phyloP scores from a whole-genome alignment of 92 coral and sea anemone species.

The Galaxea fascicularis region DNA sequence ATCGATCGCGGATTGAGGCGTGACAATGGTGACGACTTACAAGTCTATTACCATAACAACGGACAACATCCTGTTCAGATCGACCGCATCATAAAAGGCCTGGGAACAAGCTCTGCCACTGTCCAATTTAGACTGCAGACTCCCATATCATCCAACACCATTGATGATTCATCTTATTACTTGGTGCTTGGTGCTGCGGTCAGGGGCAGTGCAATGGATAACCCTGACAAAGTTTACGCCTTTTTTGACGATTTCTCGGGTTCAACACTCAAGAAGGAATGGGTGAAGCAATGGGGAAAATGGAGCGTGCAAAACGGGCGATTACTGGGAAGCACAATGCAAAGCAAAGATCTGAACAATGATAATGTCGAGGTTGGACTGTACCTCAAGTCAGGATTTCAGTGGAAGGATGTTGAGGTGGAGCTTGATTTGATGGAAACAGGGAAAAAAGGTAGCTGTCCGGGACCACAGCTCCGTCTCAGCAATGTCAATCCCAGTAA shows the following conservation, averaged over 20 bases:
- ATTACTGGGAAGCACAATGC: slow-evolving; percentile 45
- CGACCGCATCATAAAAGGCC: slow-evolving; percentile 54
- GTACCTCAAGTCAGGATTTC: slow-evolving; percentile 57
- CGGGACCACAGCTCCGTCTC: slow-evolving; percentile 77
- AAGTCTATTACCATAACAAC: slow-evolving; percentile 42
- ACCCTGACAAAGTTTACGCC: slow-evolving; percentile 68
- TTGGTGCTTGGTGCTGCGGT: slow-evolving; percentile 66
- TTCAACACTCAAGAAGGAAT: slow-evolving; percentile 42
- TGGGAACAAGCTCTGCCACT: slow-evolving; percentile 51
- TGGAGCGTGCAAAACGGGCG: slow-evolving; percentile 47
- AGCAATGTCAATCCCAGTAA: slow-evolving; percentile 38
- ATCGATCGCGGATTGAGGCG: slow-evolving; percentile 36
- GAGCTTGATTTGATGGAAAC: slow-evolving; percentile 84
- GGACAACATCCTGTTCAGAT: slow-evolving; percentile 36
- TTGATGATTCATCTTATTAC: slow-evolving; percentile 41
- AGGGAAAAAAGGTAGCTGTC: slow-evolving; percentile 22
- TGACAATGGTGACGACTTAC: slow-evolving; percentile 56
- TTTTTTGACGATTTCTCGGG: slow-evolving; percentile 73
- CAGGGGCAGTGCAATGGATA: slow-evolving; percentile 57
- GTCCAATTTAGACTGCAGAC: slow-evolving; percentile 58
- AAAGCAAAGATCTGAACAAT: slow-evolving; percentile 40
- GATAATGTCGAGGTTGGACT: slow-evolving; percentile 64
- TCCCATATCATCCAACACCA: slow-evolving; percentile 38
- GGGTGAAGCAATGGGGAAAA: slow-evolving; percentile 57
- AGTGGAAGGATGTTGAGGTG: slow-evolving; percentile 81